Evolutionary conservation across 2,888 invertebrate species (phyloP).

Genomic region (Caenorhabditis panamensis): DNA sequence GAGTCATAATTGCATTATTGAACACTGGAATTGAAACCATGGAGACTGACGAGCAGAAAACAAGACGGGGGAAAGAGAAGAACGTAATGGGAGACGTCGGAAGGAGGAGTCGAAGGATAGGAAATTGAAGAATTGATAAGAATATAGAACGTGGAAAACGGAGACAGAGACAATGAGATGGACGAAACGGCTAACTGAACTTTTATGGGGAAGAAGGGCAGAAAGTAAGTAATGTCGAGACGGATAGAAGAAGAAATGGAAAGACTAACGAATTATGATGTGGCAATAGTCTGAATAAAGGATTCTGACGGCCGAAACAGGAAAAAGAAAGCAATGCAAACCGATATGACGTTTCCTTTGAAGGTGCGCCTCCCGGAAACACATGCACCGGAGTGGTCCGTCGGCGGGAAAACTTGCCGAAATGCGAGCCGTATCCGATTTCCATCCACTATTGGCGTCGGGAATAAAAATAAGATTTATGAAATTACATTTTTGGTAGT

Average conservation of each 20-base stretch:
- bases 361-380: conserved; percentile 23
- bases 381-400: background rate
- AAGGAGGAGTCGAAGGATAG: conserved; percentile 9
- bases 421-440: conserved; percentile 57
- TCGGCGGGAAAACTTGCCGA: conserved; percentile 16
- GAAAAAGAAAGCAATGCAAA: background rate
- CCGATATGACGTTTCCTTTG: background rate
- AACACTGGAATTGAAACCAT: conserved; percentile 20
- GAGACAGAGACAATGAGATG: background rate
- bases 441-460: conserved; percentile 2
- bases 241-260: background rate
- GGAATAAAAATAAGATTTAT: conserved; percentile 20
- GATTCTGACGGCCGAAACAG: background rate
- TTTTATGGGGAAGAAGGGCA: conserved; percentile 21
- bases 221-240: no score
- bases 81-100: background rate
- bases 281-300: background rate
- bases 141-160: conserved; percentile 17
- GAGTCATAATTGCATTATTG: conserved; percentile 52
- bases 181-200: conserved; percentile 9
- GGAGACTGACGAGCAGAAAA: conserved; percentile 16
- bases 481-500: conserved; percentile 27
- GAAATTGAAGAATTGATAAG: conserved; percentile 30
- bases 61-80: background rate
- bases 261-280: conserved; percentile 16